A percentile compares a stretch with the other conserved stretches of the same genome.
These are phyloP conservation scores for Tipula helvola DNA, from an alignment of 2,888 invertebrate species.

Conservation along the genomic window DNA sequence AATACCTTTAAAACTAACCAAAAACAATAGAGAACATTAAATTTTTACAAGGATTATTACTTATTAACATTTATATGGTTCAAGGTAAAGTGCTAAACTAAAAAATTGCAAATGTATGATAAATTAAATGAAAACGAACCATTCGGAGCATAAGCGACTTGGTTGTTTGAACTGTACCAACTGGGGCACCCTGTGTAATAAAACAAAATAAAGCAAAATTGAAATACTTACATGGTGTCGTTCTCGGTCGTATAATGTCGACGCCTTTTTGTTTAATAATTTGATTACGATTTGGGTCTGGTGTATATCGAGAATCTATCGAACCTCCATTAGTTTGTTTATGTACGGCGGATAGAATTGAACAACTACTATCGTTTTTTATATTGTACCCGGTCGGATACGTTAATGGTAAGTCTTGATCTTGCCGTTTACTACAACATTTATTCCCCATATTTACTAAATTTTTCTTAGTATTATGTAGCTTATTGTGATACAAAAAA, in stretches of 20 bases:
- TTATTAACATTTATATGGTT: no score
- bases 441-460: conserved; percentile 58
- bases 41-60: no score
- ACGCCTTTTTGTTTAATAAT: conserved; percentile 42
- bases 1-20: no score
- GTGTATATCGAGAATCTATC: conserved; percentile 55
- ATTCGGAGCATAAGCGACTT: no score
- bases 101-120: no score
- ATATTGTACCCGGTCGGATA: conserved; percentile 33
- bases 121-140: no score
- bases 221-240: conserved; percentile 45
- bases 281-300: conserved; percentile 62
- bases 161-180: no score
- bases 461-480: neutral
- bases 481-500: neutral
- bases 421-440: conserved; percentile 78
- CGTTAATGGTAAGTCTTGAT: conserved; percentile 42
- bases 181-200: no score
- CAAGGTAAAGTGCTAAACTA: no score
- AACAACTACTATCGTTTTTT: conserved; percentile 31
- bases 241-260: conserved; percentile 66
- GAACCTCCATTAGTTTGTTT: conserved; percentile 37
- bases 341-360: conserved; percentile 27
- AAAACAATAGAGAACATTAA: no score
- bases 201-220: neutral